Conservation (phyloP, 1,140 invertebrate species). For the Neodiprion fabricii region DNA sequence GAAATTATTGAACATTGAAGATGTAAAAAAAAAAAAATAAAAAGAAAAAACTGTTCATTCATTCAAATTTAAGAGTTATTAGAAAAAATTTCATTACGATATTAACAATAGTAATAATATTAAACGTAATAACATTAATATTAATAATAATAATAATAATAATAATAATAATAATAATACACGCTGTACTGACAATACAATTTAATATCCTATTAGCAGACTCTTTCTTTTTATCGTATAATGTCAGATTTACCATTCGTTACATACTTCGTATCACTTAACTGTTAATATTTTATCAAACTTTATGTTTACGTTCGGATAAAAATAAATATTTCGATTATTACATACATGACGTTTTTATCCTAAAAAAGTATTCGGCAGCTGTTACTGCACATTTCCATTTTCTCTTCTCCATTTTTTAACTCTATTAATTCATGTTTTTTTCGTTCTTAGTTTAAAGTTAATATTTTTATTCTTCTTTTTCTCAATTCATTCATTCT, state of each 20-base stretch:
- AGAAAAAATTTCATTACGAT: not conserved
- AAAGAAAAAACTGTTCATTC: too few relatives aligned
- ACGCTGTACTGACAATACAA: slow-evolving; percentile 9
- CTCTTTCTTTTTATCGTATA: slow-evolving; percentile 9
- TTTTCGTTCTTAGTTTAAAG: slow-evolving; percentile 13
- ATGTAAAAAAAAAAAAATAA: not conserved
- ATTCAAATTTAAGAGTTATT: not conserved
- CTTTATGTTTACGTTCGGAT: slow-evolving; percentile 40
- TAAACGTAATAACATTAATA: slow-evolving; percentile 1
- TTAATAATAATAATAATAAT: slow-evolving; percentile 19
- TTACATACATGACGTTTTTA: slow-evolving; percentile 14
- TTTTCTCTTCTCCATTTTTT: slow-evolving; percentile 19
- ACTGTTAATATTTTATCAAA: slow-evolving; percentile 38
- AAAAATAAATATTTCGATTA: slow-evolving; percentile 52
- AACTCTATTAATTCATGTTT: not conserved
- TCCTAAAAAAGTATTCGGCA: slow-evolving; percentile 48
- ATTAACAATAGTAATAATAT: not conserved
- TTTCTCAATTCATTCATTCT: slow-evolving; percentile 9
- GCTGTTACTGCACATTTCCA: slow-evolving; percentile 33
- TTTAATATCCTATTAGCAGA: slow-evolving; percentile 13
- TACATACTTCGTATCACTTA: slow-evolving; percentile 5
- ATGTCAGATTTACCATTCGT: slow-evolving; percentile 18
- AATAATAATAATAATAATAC: not conserved
- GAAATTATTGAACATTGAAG: not conserved
- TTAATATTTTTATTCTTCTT: slow-evolving; percentile 19